These are phyloP conservation scores for Mastigias papua DNA, from an alignment of 30 jellyfish, hydroid and myxozoan genomes.

Conservation along the genomic window DNA sequence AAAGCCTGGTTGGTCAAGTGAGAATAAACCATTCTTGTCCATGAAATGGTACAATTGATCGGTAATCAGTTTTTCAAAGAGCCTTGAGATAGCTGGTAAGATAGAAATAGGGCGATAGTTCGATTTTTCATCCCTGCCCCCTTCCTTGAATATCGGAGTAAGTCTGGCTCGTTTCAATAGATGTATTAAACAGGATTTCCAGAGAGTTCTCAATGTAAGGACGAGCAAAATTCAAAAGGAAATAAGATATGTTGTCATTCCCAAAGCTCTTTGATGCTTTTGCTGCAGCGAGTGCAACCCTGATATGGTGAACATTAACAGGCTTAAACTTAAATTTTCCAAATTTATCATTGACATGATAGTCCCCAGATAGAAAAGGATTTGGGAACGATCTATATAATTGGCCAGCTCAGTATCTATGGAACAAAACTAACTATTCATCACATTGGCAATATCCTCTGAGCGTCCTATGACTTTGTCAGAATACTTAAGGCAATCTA, in stretches of 20 bases:
- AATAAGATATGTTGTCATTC: background rate
- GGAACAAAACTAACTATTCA: background rate
- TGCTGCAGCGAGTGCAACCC: constrained; percentile 24
- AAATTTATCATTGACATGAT: background rate
- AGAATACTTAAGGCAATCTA: too few species aligned
- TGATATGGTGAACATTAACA: background rate
- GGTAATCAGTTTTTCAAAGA: constrained; percentile 41
- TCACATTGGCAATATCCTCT: background rate
- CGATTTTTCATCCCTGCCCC: constrained; percentile 6
- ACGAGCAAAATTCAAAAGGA: background rate
- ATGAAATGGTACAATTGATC: constrained; percentile 38
- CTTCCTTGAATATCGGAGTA: constrained; percentile 25
- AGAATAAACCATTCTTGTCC: constrained; percentile 18
- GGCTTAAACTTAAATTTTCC: too few species aligned
- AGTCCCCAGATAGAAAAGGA: background rate
- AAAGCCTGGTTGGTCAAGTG: constrained; percentile 22
- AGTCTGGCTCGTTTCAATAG: constrained; percentile 60
- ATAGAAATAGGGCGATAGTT: constrained; percentile 41
- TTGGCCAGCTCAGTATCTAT: background rate
- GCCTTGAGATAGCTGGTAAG: constrained; percentile 28
- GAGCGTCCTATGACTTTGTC: background rate
- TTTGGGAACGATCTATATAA: background rate
- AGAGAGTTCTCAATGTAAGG: constrained; percentile 36
- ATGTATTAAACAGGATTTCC: constrained; percentile 39
- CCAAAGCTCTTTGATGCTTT: constrained; percentile 44